Evolutionary conservation across 2,888 invertebrate genomes (phyloP), one percentile per base, ranked within the genome.

Genomic region (Apamea crenata): DNA sequence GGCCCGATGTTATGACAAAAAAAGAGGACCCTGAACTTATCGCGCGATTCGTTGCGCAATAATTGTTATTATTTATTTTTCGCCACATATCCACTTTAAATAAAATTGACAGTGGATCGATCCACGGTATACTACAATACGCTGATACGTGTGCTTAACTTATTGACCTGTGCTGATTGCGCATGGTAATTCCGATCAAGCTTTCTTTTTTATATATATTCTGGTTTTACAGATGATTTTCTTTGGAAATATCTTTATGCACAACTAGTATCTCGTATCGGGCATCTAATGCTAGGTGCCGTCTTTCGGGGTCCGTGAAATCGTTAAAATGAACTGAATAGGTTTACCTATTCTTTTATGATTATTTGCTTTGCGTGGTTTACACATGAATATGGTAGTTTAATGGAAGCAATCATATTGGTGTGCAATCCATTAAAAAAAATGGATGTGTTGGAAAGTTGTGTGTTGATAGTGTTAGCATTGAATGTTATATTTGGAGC

Each of bases 401-500:
- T 16, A 32, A 68, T 75, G 36, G 67, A 74, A 47, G 36, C 67
- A 66, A 80, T 76, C 70, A 78, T 78, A 68, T 83, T 74, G 67
- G 70, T 80, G 80, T 85, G 44, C 44, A 78, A 78, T 68, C 80
- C 72, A 32, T 83, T 77, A 77, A 75, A 78, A 40, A 40, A 65
- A 77, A 74, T 75, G 74, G 71, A 25, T 81, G 65, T 70, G 78
- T 81, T 85, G 70, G 85, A 73, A 83, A 81, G 78, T 88, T 89
- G 84, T 89, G 84, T 89, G 82, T 89, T 77, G 73, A 86, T 91
- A 91, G 89, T 86, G 78, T 87, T 91, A 91, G 90, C 77, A 86
- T 85, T 90, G 78, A 89, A 89, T 92, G 90, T 92, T 91, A 88
- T 87, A 82, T 87, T 87, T 80, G 91, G 91, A 91, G 92, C 86